These are phyloP conservation scores for Athripsodes cinereus DNA, from an alignment of 2,888 invertebrate species.

Conservation along the genomic window DNA sequence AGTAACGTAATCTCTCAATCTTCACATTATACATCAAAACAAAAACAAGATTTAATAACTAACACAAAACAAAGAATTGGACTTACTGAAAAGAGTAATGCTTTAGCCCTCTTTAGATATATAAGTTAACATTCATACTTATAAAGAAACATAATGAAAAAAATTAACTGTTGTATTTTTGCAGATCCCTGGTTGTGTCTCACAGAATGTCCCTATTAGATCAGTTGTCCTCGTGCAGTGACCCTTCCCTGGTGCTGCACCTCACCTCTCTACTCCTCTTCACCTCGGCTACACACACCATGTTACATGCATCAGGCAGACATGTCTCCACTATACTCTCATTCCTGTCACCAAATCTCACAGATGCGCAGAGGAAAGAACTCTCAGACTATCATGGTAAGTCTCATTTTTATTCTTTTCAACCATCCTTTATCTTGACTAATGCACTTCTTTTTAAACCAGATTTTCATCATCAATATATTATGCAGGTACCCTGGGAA, in stretches of 20 bases:
- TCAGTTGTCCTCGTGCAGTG: slow-evolving; percentile 67
- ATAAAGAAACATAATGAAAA: too few relatives aligned
- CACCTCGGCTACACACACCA: slow-evolving; percentile 70
- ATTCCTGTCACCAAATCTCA: slow-evolving; percentile 65
- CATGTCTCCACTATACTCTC: slow-evolving; percentile 78
- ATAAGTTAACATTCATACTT: too few relatives aligned
- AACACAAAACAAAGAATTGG: too few relatives aligned
- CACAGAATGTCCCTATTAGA: slow-evolving; percentile 78
- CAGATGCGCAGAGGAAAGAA: slow-evolving; percentile 55
- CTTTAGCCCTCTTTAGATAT: too few relatives aligned
- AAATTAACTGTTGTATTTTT: too few relatives aligned
- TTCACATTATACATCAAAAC: too few relatives aligned
- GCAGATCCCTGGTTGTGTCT: slow-evolving; percentile 64
- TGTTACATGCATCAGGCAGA: slow-evolving; percentile 89
- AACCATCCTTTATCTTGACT: not conserved
- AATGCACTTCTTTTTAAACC: too few relatives aligned
- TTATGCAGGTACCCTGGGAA: too few relatives aligned
- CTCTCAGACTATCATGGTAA: slow-evolving; percentile 75
- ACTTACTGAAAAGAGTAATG: too few relatives aligned
- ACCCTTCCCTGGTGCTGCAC: slow-evolving; percentile 75
- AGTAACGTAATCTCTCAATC: too few relatives aligned
- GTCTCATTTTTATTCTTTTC: not conserved
- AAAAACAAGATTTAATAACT: too few relatives aligned
- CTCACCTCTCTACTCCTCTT: slow-evolving; percentile 73
- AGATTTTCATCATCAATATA: too few relatives aligned